Base-by-base conservation (phyloP, 2,797 vertebrate genomes). In the Rhyacichthys aspro region DNA sequence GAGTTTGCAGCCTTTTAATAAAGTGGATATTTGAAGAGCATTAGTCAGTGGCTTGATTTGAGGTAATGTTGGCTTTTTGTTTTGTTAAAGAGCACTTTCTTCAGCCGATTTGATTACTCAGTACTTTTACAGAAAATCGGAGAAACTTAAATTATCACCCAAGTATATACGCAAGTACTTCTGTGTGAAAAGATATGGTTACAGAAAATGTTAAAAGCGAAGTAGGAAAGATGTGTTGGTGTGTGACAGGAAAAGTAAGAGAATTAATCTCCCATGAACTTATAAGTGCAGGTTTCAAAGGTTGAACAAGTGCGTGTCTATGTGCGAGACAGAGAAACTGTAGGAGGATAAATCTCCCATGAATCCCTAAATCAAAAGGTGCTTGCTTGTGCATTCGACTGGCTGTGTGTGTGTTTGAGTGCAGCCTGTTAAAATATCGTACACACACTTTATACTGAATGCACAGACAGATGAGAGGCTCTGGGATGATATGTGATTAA, bases 241-340 rank as follows among this genome's bases (percentile, higher is more conserved):
- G 52, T 55, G 43, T 52, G 53, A 64, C 18, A 74, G 43, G 69
- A 59, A 52, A 64, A 68, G 55, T 19, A 18, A 9, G 37, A 52
- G 52, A 76, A 72, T 78, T 78, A 78, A 83, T 79, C 78, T 74
- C 34, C 60, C 63, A 50, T 78, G 60, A 72, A 78, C 46, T 71
- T 67, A 38, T 72, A 70, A 83, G 55, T 70, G 49, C 46, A 70
- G 67, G 63, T 67, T 75, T 71, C 45, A 78, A 74, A 80, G 78
- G 72, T 68, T 79, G 73, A 64, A 56, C 11, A 43, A 60, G 60
- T 57, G 59, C 58, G 50, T 44, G 58, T 55, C 0, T 59, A n/a
- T 57, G 62, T 28, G 54, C 37, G 48, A 17, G 12, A 56, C 10
- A 55, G 37, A 44, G 61, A 63, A 67, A 68, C 57, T 41, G 46